Conservation (phyloP, 2,113 vertebrate genomes). For the Tor tambroides region DNA sequence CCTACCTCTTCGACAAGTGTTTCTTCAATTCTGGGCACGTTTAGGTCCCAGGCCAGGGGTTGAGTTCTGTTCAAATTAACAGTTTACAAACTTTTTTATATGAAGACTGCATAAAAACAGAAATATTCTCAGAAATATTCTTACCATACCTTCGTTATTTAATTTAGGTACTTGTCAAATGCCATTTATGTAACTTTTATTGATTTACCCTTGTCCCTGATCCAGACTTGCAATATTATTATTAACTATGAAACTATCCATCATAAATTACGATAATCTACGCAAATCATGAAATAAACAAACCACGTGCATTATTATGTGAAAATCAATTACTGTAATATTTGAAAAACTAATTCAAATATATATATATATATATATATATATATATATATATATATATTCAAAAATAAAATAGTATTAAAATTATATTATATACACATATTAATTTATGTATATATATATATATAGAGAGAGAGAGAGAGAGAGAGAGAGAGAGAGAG, state of each 20-base stretch:
- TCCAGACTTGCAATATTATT: neutral
- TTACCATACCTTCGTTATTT: neutral
- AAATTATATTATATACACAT: too few relatives aligned
- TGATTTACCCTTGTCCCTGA: neutral
- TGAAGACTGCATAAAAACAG: neutral
- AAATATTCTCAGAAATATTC: neutral
- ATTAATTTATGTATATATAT: too few relatives aligned
- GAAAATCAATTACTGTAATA: neutral
- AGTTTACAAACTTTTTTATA: neutral
- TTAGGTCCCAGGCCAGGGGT: neutral
- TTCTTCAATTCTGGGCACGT: conserved; percentile 52
- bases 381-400: too few relatives aligned
- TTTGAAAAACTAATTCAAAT: neutral
- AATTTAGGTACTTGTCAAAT: neutral
- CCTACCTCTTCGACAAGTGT: conserved; percentile 41
- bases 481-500: too few relatives aligned
- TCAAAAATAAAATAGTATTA: too few relatives aligned
- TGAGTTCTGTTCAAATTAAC: neutral
- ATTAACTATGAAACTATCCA: neutral
- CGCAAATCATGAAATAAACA: neutral
- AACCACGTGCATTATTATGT: neutral
- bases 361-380: neutral
- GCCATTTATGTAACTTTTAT: neutral
- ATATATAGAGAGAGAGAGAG: too few relatives aligned
- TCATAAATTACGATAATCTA: neutral